phyloP scores from a whole-genome alignment of 2,888 invertebrate genomes.

The Melikaiella ostensackeni region DNA sequence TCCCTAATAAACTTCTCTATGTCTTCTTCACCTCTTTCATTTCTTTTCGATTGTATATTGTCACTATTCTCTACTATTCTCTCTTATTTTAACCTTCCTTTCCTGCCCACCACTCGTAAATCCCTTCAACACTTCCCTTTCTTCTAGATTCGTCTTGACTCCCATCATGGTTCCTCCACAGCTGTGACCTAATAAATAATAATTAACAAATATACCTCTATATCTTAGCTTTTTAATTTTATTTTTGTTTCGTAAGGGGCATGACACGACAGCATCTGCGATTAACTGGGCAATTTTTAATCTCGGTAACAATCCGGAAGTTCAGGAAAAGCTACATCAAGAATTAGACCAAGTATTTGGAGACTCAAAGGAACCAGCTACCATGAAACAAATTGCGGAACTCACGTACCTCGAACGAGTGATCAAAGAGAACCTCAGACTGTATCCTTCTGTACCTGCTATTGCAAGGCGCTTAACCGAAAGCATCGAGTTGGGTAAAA shows the following conservation, averaged over 20 bases:
- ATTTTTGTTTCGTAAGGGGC: constrained; percentile 70
- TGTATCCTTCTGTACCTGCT: constrained; percentile 80
- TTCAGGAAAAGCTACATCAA: constrained; percentile 77
- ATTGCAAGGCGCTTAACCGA: constrained; percentile 77
- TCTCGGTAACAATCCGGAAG: constrained; percentile 77
- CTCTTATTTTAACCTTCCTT: too few relatives aligned
- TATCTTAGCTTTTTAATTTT: too few relatives aligned
- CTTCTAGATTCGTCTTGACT: too few relatives aligned
- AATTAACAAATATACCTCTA: constrained; percentile 37
- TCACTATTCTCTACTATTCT: too few relatives aligned
- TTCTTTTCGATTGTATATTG: too few relatives aligned
- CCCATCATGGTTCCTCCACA: too few relatives aligned
- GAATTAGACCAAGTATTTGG: constrained; percentile 77
- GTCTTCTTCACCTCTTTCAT: too few relatives aligned
- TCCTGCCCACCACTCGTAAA: too few relatives aligned
- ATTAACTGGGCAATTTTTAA: constrained; percentile 79
- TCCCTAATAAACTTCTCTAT: too few relatives aligned
- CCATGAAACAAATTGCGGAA: constrained; percentile 70
- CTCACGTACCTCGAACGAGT: constrained; percentile 80
- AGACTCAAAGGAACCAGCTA: constrained; percentile 60
- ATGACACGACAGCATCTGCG: constrained; percentile 79
- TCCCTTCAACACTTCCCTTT: too few relatives aligned
- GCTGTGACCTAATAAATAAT: constrained; percentile 42
- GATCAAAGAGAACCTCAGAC: constrained; percentile 80
- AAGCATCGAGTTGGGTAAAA: constrained; percentile 76